phyloP scores from a whole-genome alignment of 2,113 vertebrate genomes.

The Seriola quinqueradiata region DNA sequence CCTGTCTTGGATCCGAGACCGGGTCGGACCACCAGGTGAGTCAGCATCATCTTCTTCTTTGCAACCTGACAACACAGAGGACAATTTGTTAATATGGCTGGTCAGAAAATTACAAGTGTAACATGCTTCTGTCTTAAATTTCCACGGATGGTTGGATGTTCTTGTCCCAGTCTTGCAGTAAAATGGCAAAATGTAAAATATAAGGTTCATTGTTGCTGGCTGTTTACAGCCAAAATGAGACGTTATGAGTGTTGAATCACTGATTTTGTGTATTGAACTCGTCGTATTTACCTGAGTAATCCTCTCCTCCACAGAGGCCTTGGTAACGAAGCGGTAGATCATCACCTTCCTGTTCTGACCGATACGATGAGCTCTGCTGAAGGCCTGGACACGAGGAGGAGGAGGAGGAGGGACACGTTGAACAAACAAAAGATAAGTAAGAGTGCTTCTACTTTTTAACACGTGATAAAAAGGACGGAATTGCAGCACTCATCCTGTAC shows the following conservation, averaged over 20 bases:
- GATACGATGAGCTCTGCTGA: constrained; percentile 98
- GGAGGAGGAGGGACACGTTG: background rate
- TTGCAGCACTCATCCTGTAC: constrained; percentile 62
- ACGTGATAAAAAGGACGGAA: accelerated
- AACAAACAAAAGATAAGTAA: background rate
- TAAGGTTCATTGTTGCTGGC: too few species aligned
- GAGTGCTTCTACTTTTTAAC: background rate
- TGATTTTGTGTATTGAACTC: background rate
- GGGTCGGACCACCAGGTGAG: constrained; percentile 95
- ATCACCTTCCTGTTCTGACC: constrained; percentile 98
- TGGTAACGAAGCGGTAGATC: constrained; percentile 98
- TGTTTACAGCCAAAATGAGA: too few species aligned
- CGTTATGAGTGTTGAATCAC: too few species aligned
- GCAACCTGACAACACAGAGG: constrained; percentile 84
- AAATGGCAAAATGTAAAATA: too few species aligned
- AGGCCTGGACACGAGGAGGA: constrained; percentile 84
- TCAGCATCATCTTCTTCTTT: constrained; percentile 99
- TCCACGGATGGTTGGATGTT: too few species aligned
- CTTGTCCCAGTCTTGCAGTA: too few species aligned
- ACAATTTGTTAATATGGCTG: too few species aligned
- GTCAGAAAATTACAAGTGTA: too few species aligned
- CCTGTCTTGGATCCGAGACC: constrained; percentile 97
- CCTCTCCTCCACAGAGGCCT: constrained; percentile 96
- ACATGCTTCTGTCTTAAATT: too few species aligned
- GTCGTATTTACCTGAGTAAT: constrained; percentile 89